Evolutionary conservation across 2,888 invertebrate genomes (phyloP), one percentile per base, ranked within the genome.

Genomic region (Scaeva pyrastri): DNA sequence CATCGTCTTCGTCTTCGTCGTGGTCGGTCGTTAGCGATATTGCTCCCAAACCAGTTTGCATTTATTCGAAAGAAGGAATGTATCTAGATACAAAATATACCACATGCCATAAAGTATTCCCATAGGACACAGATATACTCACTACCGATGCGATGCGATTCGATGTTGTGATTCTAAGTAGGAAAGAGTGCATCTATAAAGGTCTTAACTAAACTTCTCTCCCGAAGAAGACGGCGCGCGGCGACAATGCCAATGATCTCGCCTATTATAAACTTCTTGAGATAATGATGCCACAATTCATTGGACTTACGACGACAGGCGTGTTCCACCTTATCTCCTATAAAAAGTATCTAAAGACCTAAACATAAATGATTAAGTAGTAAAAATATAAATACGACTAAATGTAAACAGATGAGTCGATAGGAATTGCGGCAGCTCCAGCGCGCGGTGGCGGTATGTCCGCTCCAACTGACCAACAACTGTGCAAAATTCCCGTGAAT

Each of bases 241-340:
- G 60, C 7, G n/a, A 16, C 23, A 26, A 23, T 52, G 52, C 68
- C 68, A 68, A 68, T 41, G 71, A 45, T 68, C 43, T 36, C 60
- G 60, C 39, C 58, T 64, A 31, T 31, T 31, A 31, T 56, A 70
- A 74, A 56, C 55, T 52, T 72, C 21, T 60, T 10, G 43, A 73
- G 66, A 73, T 78, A 83, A 55, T 74, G 56, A 21, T 26, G 50
- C 21, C 55, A 26, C 55, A 66, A 58, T 56, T 55, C 48, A 75
- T 39, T 48, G 31, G 36, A 16, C 43, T 16, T 62, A 55, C 26
- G 6, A 21, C 14, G 23, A 26, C 52, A 14, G n/a, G 23, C 8
- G 43, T 14, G 36, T 45, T 39, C 52, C 36, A 52, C 68, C 39
- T 71, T 81, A 75, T 75, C 68, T 41, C 36, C 39, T 36, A 55